Evolutionary conservation across 1,140 invertebrate species (phyloP).

Genomic region (Drosophila quadrilineata): DNA sequence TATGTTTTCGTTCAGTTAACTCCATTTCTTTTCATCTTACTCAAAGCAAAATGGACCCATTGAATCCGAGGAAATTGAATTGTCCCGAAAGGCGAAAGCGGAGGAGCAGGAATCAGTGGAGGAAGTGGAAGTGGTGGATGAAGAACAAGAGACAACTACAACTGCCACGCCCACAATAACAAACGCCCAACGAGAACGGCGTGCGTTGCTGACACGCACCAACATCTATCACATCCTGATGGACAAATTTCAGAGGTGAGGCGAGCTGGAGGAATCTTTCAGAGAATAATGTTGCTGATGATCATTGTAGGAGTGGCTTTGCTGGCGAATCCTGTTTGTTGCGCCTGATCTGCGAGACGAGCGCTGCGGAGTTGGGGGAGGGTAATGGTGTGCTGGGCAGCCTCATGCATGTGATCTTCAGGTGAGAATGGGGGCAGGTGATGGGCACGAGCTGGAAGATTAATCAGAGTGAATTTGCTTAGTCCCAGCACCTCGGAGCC

Average conservation of each 20-base stretch:
- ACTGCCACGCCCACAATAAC: neutral
- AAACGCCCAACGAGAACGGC: constrained; percentile 10
- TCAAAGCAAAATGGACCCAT: constrained; percentile 70
- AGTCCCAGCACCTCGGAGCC: constrained; percentile 84
- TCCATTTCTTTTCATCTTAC: constrained; percentile 1
- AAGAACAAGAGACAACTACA: neutral
- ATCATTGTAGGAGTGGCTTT: constrained; percentile 61
- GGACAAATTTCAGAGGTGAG: constrained; percentile 69
- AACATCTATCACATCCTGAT: constrained; percentile 71
- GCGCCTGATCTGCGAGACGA: constrained; percentile 70
- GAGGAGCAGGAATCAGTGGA: neutral
- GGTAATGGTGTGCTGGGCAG: constrained; percentile 72
- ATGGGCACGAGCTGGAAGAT: neutral
- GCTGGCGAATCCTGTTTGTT: constrained; percentile 64
- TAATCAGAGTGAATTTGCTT: no score
- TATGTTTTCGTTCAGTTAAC: neutral
- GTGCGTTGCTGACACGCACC: constrained; percentile 51
- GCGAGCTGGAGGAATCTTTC: no score
- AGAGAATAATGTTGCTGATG: no score
- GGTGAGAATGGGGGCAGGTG: constrained; percentile 14
- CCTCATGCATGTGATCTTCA: constrained; percentile 68
- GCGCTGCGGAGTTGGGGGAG: constrained; percentile 53
- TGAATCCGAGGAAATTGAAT: constrained; percentile 52
- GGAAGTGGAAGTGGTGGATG: neutral
- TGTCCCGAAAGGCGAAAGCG: constrained; percentile 31